Conservation (phyloP, 1,140 invertebrate genomes). For the Cydia strobilella region DNA sequence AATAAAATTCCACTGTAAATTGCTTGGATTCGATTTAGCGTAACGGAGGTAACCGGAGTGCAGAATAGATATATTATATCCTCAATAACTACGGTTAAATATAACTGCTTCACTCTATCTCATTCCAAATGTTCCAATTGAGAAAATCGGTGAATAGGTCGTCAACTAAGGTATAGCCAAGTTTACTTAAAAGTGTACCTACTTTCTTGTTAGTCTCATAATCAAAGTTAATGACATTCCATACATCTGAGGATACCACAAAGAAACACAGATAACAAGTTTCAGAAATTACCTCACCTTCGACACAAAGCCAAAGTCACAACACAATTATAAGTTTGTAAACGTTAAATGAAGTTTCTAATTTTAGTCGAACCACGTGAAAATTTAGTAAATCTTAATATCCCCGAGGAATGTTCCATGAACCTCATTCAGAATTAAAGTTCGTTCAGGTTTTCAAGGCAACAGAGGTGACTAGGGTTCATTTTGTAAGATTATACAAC, state of each 20-base stretch:
- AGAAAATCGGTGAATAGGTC: not conserved
- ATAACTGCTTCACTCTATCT: not conserved
- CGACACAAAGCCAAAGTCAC: not conserved
- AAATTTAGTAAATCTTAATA: not conserved
- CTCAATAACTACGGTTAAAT: not conserved
- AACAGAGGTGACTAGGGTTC: not conserved
- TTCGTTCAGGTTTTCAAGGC: not conserved
- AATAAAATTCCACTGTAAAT: too few relatives aligned
- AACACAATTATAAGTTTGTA: not conserved
- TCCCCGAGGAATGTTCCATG: not conserved
- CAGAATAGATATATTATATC: not conserved
- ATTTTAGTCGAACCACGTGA: not conserved
- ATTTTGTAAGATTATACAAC: too few relatives aligned
- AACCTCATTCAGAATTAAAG: not conserved
- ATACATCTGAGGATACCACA: not conserved
- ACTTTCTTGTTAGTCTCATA: too few relatives aligned
- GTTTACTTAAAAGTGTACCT: too few relatives aligned
- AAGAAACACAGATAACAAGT: not conserved
- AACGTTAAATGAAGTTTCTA: not conserved
- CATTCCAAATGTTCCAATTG: not conserved
- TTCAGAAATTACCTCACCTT: not conserved
- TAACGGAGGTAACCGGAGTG: not conserved
- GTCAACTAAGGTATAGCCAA: too few relatives aligned
- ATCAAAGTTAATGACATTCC: not conserved
- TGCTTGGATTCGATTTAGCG: too few relatives aligned